Conservation (phyloP, 2,888 invertebrate genomes). For the Dasysyrphus albostriatus region DNA sequence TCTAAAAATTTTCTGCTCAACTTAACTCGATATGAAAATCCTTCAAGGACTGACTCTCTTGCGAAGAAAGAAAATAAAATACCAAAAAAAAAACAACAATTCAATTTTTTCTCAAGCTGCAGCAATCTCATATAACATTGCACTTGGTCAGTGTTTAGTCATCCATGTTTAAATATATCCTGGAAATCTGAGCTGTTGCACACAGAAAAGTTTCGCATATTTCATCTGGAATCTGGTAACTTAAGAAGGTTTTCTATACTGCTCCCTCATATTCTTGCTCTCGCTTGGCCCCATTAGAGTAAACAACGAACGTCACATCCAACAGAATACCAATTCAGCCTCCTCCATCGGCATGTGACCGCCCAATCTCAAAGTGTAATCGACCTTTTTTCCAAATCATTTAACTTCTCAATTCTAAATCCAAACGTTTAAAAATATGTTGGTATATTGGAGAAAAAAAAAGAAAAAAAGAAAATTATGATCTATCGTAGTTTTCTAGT, state of each 20-base stretch:
- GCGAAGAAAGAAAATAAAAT: background rate
- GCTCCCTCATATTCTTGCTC: background rate
- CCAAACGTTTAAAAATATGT: conserved; percentile 47
- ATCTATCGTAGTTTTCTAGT: conserved; percentile 60
- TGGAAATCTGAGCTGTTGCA: conserved; percentile 67
- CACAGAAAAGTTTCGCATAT: conserved; percentile 63
- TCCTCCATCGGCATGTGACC: conserved; percentile 1
- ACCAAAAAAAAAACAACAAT: conserved; percentile 18
- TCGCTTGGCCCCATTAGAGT: background rate
- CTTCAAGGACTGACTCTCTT: conserved; percentile 36
- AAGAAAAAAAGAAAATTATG: conserved; percentile 29
- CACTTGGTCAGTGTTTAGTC: conserved; percentile 52
- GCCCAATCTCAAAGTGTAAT: conserved; percentile 45
- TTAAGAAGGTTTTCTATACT: conserved; percentile 26
- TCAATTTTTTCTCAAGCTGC: conserved; percentile 57
- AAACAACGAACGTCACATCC: conserved; percentile 15
- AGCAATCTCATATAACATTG: conserved; percentile 31
- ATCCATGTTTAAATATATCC: conserved; percentile 40
- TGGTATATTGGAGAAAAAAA: background rate
- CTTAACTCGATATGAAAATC: conserved; percentile 44
- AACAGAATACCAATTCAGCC: conserved; percentile 11
- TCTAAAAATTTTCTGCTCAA: conserved; percentile 64
- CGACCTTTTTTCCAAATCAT: conserved; percentile 74
- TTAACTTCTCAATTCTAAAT: conserved; percentile 57
- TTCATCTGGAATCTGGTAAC: conserved; percentile 61